Conservation (phyloP, 2,888 invertebrate species). For the Himalopsyche anomala region DNA sequence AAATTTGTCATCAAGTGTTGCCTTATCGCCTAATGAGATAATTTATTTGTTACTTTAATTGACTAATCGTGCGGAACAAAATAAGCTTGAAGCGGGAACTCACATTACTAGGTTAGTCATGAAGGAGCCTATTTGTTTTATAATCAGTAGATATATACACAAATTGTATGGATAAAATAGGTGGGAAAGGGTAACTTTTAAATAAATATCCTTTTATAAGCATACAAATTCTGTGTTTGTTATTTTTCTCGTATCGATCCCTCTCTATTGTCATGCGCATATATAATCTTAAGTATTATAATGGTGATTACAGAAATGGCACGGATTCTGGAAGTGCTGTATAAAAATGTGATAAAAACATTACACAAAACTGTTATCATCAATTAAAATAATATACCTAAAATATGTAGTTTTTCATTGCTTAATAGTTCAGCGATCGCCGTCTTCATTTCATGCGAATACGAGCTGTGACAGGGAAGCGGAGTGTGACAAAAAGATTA, state of each 20-base stretch:
- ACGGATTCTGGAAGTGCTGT: too few relatives aligned
- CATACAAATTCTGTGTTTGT: constrained; percentile 45
- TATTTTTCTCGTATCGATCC: not conserved
- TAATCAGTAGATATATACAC: constrained; percentile 55
- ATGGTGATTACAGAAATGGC: too few relatives aligned
- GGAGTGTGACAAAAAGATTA: constrained; percentile 41
- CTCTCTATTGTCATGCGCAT: too few relatives aligned
- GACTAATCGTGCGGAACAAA: constrained; percentile 41
- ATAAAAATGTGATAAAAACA: too few relatives aligned
- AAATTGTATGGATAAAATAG: constrained; percentile 55
- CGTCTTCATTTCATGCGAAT: too few relatives aligned
- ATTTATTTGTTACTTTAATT: constrained; percentile 57
- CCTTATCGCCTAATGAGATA: constrained; percentile 59
- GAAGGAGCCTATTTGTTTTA: constrained; percentile 56
- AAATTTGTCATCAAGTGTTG: constrained; percentile 51
- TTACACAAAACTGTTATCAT: too few relatives aligned
- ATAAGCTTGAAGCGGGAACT: constrained; percentile 57
- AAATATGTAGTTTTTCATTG: too few relatives aligned
- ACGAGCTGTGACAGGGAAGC: not conserved
- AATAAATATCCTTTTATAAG: constrained; percentile 65
- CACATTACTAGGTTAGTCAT: constrained; percentile 57
- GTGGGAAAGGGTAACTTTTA: constrained; percentile 64
- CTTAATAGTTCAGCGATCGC: too few relatives aligned
- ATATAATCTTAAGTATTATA: too few relatives aligned
- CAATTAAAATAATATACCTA: too few relatives aligned